Percentiles rank a stretch among this genome's conserved stretches.
Evolutionary conservation across 2,797 vertebrate genomes (phyloP).

Genomic region (Enteromius fasciolatus): DNA sequence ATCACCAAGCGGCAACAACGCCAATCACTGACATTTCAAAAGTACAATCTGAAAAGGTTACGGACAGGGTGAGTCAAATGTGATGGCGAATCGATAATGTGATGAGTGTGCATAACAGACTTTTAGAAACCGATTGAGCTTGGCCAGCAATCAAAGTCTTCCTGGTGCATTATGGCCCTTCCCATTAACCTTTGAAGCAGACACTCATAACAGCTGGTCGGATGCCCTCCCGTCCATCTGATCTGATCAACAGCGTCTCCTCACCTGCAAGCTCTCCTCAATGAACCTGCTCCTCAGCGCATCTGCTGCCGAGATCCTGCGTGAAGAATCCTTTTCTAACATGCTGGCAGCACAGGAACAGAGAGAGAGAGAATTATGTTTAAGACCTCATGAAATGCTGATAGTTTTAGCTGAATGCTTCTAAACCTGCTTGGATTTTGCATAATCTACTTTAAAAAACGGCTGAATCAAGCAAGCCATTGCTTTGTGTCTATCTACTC

Average conservation of each 20-base stretch:
- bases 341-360: conserved; percentile 48
- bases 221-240: not conserved
- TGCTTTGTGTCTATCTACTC: conserved; percentile 9
- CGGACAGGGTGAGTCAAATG: conserved; percentile 3
- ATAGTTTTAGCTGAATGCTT: conserved; percentile 26
- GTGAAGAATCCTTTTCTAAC: conserved; percentile 57
- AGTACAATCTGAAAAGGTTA: conserved; percentile 47
- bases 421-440: conserved; percentile 23
- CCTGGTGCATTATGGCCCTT: conserved; percentile 5
- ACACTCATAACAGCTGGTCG: not conserved
- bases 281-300: conserved; percentile 53
- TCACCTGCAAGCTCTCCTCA: conserved; percentile 58
- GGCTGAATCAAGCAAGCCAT: conserved; percentile 17
- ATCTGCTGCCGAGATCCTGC: conserved; percentile 59
- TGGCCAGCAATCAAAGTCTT: conserved; percentile 36
- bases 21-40: conserved; percentile 49
- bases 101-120: conserved; percentile 36
- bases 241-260: not conserved
- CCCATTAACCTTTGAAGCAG: conserved; percentile 45
- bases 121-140: conserved; percentile 30
- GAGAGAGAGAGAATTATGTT: conserved; percentile 32
- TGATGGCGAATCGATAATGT: conserved; percentile 42
- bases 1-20: conserved; percentile 21
- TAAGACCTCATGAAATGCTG: conserved; percentile 38
- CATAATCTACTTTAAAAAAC: conserved; percentile 31